Conservation (phyloP, 2,113 vertebrate genomes). For the Sturnus vulgaris region DNA sequence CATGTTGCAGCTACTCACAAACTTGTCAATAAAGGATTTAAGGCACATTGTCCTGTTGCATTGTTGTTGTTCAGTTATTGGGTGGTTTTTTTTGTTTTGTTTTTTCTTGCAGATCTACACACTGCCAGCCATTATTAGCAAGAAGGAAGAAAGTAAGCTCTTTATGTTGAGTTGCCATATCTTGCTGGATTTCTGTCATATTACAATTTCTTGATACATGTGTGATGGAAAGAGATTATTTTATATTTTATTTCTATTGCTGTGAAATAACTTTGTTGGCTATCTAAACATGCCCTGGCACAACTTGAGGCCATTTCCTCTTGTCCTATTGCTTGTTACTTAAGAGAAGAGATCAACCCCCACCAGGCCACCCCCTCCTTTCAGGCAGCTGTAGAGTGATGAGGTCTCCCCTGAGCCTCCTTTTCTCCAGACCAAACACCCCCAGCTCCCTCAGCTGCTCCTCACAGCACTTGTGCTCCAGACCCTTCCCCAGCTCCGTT, state of each 20-base stretch:
- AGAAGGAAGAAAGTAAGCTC: conserved; percentile 96
- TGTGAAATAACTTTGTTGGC: not conserved
- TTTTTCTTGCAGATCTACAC: conserved; percentile 87
- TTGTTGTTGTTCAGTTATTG: not conserved
- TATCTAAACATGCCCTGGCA: not conserved
- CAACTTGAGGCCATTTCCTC: not conserved
- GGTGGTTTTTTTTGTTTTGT: not conserved
- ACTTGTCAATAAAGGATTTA: not conserved
- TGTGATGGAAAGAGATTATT: not conserved
- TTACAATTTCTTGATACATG: not conserved
- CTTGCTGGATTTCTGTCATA: not conserved
- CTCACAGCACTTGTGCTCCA: not conserved
- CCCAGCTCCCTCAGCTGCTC: not conserved
- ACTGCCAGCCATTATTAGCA: conserved; percentile 91
- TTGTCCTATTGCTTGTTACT: fast-evolving
- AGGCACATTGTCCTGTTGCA: not conserved
- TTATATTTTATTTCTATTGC: not conserved
- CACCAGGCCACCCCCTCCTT: fast-evolving
- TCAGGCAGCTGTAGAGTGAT: fast-evolving
- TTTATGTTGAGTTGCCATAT: not conserved
- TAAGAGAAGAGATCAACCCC: fast-evolving
- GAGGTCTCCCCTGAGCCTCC: not conserved
- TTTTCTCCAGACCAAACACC: not conserved
- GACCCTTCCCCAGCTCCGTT: not conserved
- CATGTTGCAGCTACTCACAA: not conserved